Evolutionary conservation across 2,113 vertebrate species (phyloP), one percentile per base, ranked within the genome.

Genomic region (Poeciliopsis occidentalis): DNA sequence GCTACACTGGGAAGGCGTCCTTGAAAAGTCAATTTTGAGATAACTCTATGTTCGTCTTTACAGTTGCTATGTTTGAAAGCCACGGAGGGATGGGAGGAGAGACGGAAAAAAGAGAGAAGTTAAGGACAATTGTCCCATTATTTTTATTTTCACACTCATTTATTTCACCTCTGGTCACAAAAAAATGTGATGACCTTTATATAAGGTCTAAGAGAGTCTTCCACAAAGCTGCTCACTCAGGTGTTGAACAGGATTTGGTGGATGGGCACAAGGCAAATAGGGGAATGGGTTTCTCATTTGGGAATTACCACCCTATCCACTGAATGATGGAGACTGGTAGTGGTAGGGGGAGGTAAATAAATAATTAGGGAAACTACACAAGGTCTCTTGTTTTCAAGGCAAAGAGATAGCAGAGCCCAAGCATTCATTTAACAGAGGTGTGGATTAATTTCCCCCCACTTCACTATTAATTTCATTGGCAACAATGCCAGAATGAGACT

Each of bases 291-390:
- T 30, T 69, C 79, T 84, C 85, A 85, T 87, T 85, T 85, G 81
- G 87, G 83, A 89, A 88, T 90, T 79, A 75, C 67, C 67, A 73
- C 74, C 79, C 86, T 85, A 85, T 82, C 86, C 74, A 73, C 80
- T 85, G 85, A 90, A 89, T 81, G 75, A 86, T 69, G 75, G 77
- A 78, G 63, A 65, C 77, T 24, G 77, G 65, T 29, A 26, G 71
- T 68, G 78, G 80, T 75, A 79, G 67, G n/a, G 39, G 11, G 65
- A 31, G 65, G 80, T 88, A 88, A 92, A 91, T 86, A 88, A 85
- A 89, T 86, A 69, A 91, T 87, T 72, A 84, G 71, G 8, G 15
- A 81, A 81, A 30, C 31, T 69, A 69, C 37, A 68, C 69, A 44
- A 60, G 22, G 71, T 17, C 24, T 86, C 51, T 67, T 84, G n/a